Base-by-base conservation (phyloP, 2,888 invertebrate species). In the Portevinia maculata region DNA sequence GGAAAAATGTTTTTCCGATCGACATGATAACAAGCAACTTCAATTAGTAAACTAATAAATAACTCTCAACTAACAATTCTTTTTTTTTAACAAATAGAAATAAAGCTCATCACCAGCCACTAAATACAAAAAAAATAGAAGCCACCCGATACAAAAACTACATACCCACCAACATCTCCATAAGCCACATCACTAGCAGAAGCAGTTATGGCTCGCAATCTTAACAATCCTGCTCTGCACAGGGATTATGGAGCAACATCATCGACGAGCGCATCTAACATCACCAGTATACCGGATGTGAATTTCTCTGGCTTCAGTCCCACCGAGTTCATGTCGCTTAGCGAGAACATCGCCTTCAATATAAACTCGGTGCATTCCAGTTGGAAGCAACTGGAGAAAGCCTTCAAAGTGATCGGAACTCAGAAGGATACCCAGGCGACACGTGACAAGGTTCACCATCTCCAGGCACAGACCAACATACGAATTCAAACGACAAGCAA, bases 321-420 rank as follows among this genome's bases (percentile, higher is more conserved):
- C 2, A 94, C 94, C 1, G 96, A 96, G 90, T 93, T 96, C 84
- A 94, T 95, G 89, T 94, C 94, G 87, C 91, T 96, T 52, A 95
- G 95, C 88, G 96, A 96, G 89, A 94, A 94, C 87, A 95, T 97
- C 75, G 96, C 94, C 0, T 94, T 95, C 67, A 96, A 96, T 90
- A 94, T 97, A 64, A 95, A 94, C 87, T 93, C 94, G 0, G 94
- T 97, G 59, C 95, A 95, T 87, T 93, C 94, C 48, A 95, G 94
- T 84, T 93, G 95, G 88, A 93, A 93, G 86, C 92, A 93, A 3
- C 89, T 97, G 85, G 96, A 96, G 88, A 94, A 93, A 88, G 94
- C 94, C 86, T 91, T 94, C 86, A 96, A 95, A 89, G 93, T 93
- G 84, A 93, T 97, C 85, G 96, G 96, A 30, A 95, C 96, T 1